These are phyloP conservation scores for Tragelaphus imberbis DNA, from an alignment of 2,113 vertebrate genomes.

Conservation along the genomic window DNA sequence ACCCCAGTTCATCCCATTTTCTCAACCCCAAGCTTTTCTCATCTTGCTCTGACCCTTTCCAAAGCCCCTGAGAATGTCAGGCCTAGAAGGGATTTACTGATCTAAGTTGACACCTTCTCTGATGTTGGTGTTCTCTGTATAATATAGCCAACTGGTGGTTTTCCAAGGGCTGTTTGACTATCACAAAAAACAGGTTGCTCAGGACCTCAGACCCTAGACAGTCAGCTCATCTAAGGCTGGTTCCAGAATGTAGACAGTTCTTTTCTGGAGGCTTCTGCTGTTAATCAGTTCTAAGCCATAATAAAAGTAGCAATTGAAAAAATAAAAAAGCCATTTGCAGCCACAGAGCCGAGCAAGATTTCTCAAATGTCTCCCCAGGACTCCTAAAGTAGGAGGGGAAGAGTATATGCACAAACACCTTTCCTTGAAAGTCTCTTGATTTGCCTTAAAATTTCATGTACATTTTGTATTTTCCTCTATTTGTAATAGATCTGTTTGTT, in stretches of 20 bases:
- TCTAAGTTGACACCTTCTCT: background rate
- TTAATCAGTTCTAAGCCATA: background rate
- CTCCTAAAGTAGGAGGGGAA: background rate
- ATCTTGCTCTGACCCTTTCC: background rate
- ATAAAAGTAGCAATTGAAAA: background rate
- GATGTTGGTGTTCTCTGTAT: background rate
- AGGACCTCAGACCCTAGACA: background rate
- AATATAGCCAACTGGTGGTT: background rate
- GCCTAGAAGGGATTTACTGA: background rate
- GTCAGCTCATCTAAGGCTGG: background rate
- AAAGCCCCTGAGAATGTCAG: background rate
- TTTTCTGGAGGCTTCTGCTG: background rate
- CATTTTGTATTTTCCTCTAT: background rate
- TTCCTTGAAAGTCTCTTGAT: constrained; percentile 4
- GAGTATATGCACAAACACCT: background rate
- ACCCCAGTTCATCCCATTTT: background rate
- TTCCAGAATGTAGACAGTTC: background rate
- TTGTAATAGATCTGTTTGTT: background rate
- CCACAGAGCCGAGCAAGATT: background rate
- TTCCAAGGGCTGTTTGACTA: background rate
- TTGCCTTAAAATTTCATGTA: background rate
- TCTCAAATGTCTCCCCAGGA: background rate
- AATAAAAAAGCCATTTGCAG: background rate
- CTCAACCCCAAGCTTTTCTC: background rate
- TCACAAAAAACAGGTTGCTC: background rate